Evolutionary conservation across 2,113 vertebrate genomes (phyloP), one percentile per base, ranked within the genome.

Genomic region (Oryzias woworae): DNA sequence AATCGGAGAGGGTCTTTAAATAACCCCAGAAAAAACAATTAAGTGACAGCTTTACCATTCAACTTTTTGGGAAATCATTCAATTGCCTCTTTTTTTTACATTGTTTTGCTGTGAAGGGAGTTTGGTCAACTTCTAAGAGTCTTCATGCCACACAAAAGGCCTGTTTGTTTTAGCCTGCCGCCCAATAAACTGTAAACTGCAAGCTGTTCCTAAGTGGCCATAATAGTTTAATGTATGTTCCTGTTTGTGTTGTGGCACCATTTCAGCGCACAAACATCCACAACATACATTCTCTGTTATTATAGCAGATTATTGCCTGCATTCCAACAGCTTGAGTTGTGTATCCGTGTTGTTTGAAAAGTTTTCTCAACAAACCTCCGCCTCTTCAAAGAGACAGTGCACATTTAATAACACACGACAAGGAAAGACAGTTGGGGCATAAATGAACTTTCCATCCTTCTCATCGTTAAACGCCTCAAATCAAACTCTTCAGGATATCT

Each of bases 361-460:
- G 5, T 14, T 36, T 55, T 66, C 67, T 24, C 46, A 64, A 53
- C 36, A 61, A 45, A 59, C 24, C 10, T 44, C 49, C 4, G 1
- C 42, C 46, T 73, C 70, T 82, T 78, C 55, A 81, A 76, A 83
- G 70, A 70, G 17, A 18, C 46, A 66, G 64, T 73, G 74, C 65
- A 80, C 65, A 74, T 72, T 60, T 73, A 71, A 83, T 78, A 80
- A 74, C 28, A 50, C 17, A 46, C 17, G 26, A 55, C 20, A 45
- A 42, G 50, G 69, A 45, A 69, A 62, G 43, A 69, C 45, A 70
- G 44, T 58, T 54, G 10, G 47, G 54, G 55, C 46, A 45, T 70
- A 56, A 54, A 67, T 70, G 7, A 67, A 71, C 56, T 61, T 64
- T 58, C 44, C 60, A 55, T 75, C 41, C 43, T 60, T 79, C 52